phyloP scores from a whole-genome alignment of 2,888 invertebrate genomes.

The Ferrisia virgata region DNA sequence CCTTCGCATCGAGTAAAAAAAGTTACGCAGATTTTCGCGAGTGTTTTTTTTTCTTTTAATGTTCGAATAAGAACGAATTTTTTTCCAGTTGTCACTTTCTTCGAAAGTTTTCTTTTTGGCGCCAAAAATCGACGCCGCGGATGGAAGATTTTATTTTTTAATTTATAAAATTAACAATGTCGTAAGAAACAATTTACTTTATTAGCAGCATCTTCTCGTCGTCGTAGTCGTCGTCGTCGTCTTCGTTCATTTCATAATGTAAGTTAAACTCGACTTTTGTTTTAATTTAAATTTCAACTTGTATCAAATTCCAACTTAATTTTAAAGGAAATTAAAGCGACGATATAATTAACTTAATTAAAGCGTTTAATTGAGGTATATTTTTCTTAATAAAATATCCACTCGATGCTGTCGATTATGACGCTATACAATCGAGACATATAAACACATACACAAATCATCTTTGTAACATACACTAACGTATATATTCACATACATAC shows the following conservation, averaged over 20 bases:
- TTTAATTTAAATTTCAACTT: slow-evolving; percentile 30
- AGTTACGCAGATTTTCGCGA: background rate
- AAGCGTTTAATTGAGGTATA: slow-evolving; percentile 19
- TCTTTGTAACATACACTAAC: too few relatives aligned
- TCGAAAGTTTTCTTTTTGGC: background rate
- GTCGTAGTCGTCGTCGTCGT: too few relatives aligned
- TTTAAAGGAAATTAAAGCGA: slow-evolving; percentile 22
- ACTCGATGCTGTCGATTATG: background rate
- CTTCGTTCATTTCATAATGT: slow-evolving; percentile 7
- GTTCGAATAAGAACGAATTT: too few relatives aligned
- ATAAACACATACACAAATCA: background rate
- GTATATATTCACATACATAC: too few relatives aligned
- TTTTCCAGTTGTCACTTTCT: background rate
- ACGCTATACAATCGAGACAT: background rate
- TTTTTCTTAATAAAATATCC: slow-evolving; percentile 23
- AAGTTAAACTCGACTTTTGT: slow-evolving; percentile 8
- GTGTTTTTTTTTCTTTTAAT: background rate
- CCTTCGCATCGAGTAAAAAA: background rate
- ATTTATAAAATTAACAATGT: slow-evolving; percentile 24
- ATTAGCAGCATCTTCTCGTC: slow-evolving; percentile 3
- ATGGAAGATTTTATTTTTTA: slow-evolving; percentile 14
- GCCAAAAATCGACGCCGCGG: background rate
- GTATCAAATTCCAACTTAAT: background rate
- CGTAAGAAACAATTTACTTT: slow-evolving; percentile 28
- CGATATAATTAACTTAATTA: slow-evolving; percentile 23